Percentiles rank a stretch among this genome's conserved stretches.
phyloP scores from a whole-genome alignment of 2,888 invertebrate genomes.

The Cyaniris semiargus region DNA sequence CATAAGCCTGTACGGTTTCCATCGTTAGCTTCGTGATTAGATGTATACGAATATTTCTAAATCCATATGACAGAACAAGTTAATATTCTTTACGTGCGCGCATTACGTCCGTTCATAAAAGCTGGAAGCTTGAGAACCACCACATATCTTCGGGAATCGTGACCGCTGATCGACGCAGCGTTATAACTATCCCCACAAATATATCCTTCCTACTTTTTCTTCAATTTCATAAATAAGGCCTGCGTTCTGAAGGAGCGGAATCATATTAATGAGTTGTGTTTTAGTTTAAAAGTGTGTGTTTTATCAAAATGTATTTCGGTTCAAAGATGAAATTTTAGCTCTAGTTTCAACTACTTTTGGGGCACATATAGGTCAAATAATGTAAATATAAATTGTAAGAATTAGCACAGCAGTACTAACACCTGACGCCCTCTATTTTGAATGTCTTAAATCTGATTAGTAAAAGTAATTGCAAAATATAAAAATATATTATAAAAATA shows the following conservation, averaged over 20 bases:
- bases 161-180: conserved; percentile 47
- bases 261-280: not conserved
- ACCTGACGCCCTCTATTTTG: not conserved
- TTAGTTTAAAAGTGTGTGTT: not conserved
- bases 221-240: conserved; percentile 19
- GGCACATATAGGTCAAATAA: too few relatives aligned
- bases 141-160: conserved; percentile 48
- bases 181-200: conserved; percentile 35
- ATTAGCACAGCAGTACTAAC: too few relatives aligned
- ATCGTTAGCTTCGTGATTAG: conserved; percentile 34
- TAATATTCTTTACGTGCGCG: conserved; percentile 50
- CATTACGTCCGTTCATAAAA: conserved; percentile 49
- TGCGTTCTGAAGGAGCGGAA: not conserved
- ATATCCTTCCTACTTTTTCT: conserved; percentile 15
- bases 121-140: conserved; percentile 42
- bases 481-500: not conserved
- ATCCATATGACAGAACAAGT: conserved; percentile 43
- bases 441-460: not conserved
- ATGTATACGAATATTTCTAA: conserved; percentile 37
- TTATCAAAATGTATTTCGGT: not conserved
- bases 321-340: too few relatives aligned
- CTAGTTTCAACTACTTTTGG: too few relatives aligned
- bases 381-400: too few relatives aligned
- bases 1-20: conserved; percentile 27
- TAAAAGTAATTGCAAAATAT: not conserved